Evolutionary conservation across 2,888 invertebrate genomes (phyloP).

Genomic region (Polyommatus icarus): DNA sequence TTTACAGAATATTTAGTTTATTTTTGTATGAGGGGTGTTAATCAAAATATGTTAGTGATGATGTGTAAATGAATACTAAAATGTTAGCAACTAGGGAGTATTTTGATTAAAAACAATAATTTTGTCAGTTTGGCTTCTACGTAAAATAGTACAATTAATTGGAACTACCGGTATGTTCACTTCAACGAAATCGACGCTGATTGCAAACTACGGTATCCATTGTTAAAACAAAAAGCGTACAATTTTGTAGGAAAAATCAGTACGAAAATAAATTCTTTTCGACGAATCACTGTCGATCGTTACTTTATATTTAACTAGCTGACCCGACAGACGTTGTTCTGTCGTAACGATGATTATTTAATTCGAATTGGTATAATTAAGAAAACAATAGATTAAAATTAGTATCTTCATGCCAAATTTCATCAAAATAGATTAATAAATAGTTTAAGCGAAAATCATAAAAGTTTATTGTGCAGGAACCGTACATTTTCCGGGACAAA

Average conservation of each 20-base stretch:
- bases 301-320: slow-evolving; percentile 34
- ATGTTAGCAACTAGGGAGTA: neutral
- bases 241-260: slow-evolving; percentile 46
- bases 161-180: neutral
- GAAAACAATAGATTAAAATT: too few relatives aligned
- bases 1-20: neutral
- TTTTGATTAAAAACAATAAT: neutral
- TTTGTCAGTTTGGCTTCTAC: neutral
- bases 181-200: slow-evolving; percentile 39
- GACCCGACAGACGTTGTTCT: too few relatives aligned
- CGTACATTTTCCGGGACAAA: too few relatives aligned
- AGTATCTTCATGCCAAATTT: too few relatives aligned
- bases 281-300: slow-evolving; percentile 27
- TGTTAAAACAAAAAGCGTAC: slow-evolving; percentile 33
- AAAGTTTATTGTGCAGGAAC: too few relatives aligned
- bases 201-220: slow-evolving; percentile 38
- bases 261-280: slow-evolving; percentile 37
- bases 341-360: too few relatives aligned
- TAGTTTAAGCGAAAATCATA: too few relatives aligned
- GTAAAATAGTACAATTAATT: neutral
- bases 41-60: too few relatives aligned
- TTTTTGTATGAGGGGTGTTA: neutral
- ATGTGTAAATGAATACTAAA: neutral
- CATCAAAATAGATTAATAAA: too few relatives aligned
- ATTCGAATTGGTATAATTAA: too few relatives aligned